These are phyloP conservation scores for Rhynchonycteris naso DNA, from an alignment of 2,797 vertebrate genomes.

Conservation along the genomic window DNA sequence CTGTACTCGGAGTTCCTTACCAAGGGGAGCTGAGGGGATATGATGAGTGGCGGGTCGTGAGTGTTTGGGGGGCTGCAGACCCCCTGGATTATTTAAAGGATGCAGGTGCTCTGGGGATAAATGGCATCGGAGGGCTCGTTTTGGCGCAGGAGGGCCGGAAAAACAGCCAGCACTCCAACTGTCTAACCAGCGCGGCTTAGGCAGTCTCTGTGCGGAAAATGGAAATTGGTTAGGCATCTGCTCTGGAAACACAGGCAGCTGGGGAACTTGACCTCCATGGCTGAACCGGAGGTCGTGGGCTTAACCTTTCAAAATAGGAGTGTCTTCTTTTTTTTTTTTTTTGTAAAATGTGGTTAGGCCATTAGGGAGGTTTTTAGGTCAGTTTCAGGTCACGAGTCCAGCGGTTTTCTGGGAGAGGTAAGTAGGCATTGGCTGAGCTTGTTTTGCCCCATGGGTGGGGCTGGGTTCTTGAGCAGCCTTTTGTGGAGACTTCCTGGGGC, in stretches of 20 bases:
- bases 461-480: background rate
- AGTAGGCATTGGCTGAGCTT: background rate
- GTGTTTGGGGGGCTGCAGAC: background rate
- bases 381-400: background rate
- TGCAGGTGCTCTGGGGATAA: fast-evolving
- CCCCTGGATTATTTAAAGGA: background rate
- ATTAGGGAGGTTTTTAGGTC: background rate
- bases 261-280: background rate
- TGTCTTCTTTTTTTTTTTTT: background rate
- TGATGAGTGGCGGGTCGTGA: background rate
- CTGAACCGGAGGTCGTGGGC: background rate
- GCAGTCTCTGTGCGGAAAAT: background rate
- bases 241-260: background rate
- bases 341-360: background rate
- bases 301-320: too few species aligned
- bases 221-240: background rate
- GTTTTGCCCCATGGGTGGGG: background rate
- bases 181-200: background rate
- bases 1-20: background rate
- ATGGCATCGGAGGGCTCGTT: background rate
- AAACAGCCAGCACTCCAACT: background rate
- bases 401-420: background rate
- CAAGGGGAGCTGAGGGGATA: background rate
- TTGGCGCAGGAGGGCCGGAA: background rate
- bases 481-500: background rate